Evolutionary conservation across 1,140 invertebrate species (phyloP).

Genomic region (Popillia japonica): DNA sequence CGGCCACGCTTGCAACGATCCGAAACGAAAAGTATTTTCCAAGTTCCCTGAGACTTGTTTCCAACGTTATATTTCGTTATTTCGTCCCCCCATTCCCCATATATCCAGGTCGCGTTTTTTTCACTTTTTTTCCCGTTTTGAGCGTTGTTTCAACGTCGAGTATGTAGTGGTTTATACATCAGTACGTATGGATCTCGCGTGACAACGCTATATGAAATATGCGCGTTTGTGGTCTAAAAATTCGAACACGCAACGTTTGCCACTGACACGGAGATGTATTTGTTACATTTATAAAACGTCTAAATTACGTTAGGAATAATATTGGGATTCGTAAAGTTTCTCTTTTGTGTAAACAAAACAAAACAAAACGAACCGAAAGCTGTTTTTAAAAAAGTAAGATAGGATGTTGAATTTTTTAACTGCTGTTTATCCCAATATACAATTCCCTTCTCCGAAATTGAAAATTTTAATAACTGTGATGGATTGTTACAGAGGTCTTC

Average conservation of each 20-base stretch:
- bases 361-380: too few relatives aligned
- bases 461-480: too few relatives aligned
- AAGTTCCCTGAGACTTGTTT: neutral
- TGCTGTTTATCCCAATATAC: too few relatives aligned
- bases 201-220: neutral
- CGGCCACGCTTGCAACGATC: neutral
- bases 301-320: too few relatives aligned
- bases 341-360: too few relatives aligned
- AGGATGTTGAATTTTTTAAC: too few relatives aligned
- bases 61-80: neutral
- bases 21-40: too few relatives aligned
- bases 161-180: neutral
- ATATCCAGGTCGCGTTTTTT: neutral
- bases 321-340: too few relatives aligned
- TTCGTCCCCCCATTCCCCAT: neutral
- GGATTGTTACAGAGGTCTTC: too few relatives aligned
- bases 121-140: neutral
- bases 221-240: neutral
- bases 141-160: neutral
- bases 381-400: too few relatives aligned
- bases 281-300: neutral
- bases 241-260: neutral
- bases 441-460: too few relatives aligned
- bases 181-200: neutral
- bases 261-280: neutral